phyloP scores from a whole-genome alignment of 2,888 invertebrate genomes.

The Portevinia maculata region DNA sequence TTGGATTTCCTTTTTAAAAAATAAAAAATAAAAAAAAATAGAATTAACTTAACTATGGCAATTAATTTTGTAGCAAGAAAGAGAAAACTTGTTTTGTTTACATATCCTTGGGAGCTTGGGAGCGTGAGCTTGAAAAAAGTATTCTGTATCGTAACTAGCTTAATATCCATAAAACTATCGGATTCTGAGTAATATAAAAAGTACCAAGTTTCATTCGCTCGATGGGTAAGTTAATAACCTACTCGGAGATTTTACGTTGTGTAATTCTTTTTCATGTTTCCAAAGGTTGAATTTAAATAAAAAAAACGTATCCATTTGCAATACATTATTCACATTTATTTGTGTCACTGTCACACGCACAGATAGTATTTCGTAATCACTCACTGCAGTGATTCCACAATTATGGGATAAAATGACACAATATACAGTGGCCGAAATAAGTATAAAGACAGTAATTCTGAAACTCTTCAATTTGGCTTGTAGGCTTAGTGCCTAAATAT shows the following conservation, averaged over 20 bases:
- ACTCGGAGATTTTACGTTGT: conserved; percentile 83
- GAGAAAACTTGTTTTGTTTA: conserved; percentile 1
- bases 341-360: not conserved
- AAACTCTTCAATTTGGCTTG: no score
- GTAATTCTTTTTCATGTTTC: no score
- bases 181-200: conserved; percentile 3
- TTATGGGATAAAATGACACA: not conserved
- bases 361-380: conserved; percentile 10
- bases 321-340: no score
- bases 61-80: conserved; percentile 33
- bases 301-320: no score
- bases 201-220: conserved; percentile 4
- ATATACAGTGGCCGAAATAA: no score
- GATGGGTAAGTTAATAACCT: conserved; percentile 77
- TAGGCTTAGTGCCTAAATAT: no score
- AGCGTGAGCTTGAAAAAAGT: not conserved
- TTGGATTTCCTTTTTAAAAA: no score
- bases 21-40: no score
- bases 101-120: conserved; percentile 1
- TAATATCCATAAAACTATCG: not conserved
- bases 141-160: conserved; percentile 19
- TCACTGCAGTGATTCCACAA: conserved; percentile 6
- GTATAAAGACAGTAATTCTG: no score
- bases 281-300: no score
- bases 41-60: conserved; percentile 38